Conservation (phyloP, 1,140 invertebrate species). For the Trachymyrmex septentrionalis region DNA sequence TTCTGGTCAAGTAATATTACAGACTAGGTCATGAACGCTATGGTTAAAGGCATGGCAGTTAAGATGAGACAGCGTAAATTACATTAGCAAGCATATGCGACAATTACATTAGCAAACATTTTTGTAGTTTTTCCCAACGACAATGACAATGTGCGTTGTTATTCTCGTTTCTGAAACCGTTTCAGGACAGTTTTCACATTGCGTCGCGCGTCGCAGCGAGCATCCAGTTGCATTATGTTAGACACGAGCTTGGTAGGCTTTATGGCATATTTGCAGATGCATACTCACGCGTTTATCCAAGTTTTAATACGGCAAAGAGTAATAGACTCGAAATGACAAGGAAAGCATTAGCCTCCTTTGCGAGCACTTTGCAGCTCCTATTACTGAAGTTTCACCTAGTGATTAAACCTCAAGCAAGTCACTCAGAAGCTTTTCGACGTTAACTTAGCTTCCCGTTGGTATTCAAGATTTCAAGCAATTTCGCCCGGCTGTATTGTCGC, state of each 20-base stretch:
- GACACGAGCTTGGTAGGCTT: slow-evolving; percentile 6
- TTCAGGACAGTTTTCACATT: slow-evolving; percentile 3
- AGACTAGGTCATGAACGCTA: background rate
- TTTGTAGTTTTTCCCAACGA: slow-evolving; percentile 6
- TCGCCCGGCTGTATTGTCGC: slow-evolving; percentile 67
- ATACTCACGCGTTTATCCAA: slow-evolving; percentile 74
- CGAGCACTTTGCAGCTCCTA: slow-evolving; percentile 80
- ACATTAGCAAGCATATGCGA: background rate
- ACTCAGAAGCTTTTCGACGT: slow-evolving; percentile 79
- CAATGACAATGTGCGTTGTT: background rate
- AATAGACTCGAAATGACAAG: slow-evolving; percentile 73
- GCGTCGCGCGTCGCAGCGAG: background rate
- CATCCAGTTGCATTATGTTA: slow-evolving; percentile 37
- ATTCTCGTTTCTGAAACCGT: slow-evolving; percentile 2
- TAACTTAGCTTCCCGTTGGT: slow-evolving; percentile 73
- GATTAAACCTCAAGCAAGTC: slow-evolving; percentile 82
- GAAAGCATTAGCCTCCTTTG: slow-evolving; percentile 79
- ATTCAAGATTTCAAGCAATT: slow-evolving; percentile 77
- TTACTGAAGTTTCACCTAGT: slow-evolving; percentile 79
- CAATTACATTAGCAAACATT: slow-evolving; percentile 10
- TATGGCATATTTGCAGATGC: slow-evolving; percentile 36
- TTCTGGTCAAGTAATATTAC: background rate
- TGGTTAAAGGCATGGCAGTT: background rate
- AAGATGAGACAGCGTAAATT: background rate
- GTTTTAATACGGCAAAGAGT: slow-evolving; percentile 73